Evolutionary conservation across 1,140 invertebrate genomes (phyloP).

Genomic region (Oreohelix idahoensis): DNA sequence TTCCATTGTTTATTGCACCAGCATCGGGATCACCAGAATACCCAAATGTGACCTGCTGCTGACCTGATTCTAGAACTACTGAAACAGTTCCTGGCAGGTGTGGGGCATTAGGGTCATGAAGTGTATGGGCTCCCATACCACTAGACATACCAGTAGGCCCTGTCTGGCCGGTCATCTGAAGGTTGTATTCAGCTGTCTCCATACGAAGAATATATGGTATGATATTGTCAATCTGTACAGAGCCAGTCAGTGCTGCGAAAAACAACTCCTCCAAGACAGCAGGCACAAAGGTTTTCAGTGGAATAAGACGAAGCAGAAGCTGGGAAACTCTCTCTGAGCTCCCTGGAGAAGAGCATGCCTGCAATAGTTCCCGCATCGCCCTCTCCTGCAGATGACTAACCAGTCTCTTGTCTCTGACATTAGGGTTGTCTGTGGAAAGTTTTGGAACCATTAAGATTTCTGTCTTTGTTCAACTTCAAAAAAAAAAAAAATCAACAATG

Average conservation of each 20-base stretch:
- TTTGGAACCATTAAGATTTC: not conserved
- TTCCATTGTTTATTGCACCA: not conserved
- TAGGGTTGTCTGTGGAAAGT: slow-evolving; percentile 59
- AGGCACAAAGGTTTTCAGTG: slow-evolving; percentile 84
- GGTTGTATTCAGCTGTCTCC: slow-evolving; percentile 75
- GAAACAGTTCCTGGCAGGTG: slow-evolving; percentile 31
- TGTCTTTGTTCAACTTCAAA: no score
- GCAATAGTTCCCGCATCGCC: slow-evolving; percentile 81
- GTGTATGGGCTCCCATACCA: slow-evolving; percentile 25
- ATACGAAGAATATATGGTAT: slow-evolving; percentile 93
- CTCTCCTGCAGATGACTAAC: slow-evolving; percentile 83
- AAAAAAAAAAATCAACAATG: no score
- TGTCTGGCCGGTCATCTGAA: slow-evolving; percentile 65
- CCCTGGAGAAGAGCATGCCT: slow-evolving; percentile 71
- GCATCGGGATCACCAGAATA: not conserved
- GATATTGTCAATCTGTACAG: slow-evolving; percentile 91
- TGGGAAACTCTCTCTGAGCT: slow-evolving; percentile 77
- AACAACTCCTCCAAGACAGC: slow-evolving; percentile 91
- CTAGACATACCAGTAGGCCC: slow-evolving; percentile 27
- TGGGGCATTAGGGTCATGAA: slow-evolving; percentile 31
- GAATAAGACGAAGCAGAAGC: slow-evolving; percentile 83
- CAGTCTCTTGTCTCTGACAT: slow-evolving; percentile 64
- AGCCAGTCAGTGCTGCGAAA: slow-evolving; percentile 92
- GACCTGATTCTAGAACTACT: slow-evolving; percentile 27
- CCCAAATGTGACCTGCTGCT: not conserved